phyloP scores from a whole-genome alignment of 1,140 invertebrate genomes.

The Drosophila busckii region DNA sequence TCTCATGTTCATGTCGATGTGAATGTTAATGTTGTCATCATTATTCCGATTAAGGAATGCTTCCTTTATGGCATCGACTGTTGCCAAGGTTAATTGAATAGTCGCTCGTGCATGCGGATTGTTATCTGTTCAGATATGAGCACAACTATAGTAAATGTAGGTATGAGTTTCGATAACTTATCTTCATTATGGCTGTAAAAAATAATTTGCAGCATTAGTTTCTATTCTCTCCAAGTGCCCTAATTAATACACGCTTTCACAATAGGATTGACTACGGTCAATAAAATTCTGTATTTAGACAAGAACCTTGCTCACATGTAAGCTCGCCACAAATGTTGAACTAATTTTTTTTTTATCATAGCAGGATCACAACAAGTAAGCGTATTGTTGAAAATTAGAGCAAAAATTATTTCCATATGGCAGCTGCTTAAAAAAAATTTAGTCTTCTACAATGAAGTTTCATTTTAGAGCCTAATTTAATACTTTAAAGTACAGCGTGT shows the following conservation, averaged over 20 bases:
- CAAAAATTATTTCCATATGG: too few relatives aligned
- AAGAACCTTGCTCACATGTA: slow-evolving; percentile 28
- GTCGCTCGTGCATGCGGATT: slow-evolving; percentile 33
- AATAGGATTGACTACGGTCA: slow-evolving; percentile 35
- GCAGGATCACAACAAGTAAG: too few relatives aligned
- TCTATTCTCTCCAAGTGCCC: slow-evolving; percentile 9
- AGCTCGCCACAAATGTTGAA: too few relatives aligned
- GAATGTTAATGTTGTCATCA: slow-evolving; percentile 48
- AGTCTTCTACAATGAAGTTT: too few relatives aligned
- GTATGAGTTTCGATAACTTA: slow-evolving; percentile 19
- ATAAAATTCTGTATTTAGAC: slow-evolving; percentile 43
- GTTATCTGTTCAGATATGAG: slow-evolving; percentile 44
- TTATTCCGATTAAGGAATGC: slow-evolving; percentile 44
- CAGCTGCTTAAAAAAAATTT: too few relatives aligned
- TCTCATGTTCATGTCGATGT: slow-evolving; percentile 14
- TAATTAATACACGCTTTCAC: slow-evolving; percentile 50
- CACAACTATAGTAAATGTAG: slow-evolving; percentile 4
- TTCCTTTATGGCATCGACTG: not conserved
- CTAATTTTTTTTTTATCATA: too few relatives aligned
- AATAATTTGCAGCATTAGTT: slow-evolving; percentile 51
- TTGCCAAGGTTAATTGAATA: slow-evolving; percentile 71
- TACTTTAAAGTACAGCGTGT: too few relatives aligned
- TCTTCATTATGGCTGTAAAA: slow-evolving; percentile 60
- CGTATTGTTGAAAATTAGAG: too few relatives aligned
- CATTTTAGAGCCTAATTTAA: too few relatives aligned